A percentile compares a stretch with the other conserved stretches of the same genome.
Conservation (phyloP, 2,797 vertebrate species). For the Tragopan temminckii region DNA sequence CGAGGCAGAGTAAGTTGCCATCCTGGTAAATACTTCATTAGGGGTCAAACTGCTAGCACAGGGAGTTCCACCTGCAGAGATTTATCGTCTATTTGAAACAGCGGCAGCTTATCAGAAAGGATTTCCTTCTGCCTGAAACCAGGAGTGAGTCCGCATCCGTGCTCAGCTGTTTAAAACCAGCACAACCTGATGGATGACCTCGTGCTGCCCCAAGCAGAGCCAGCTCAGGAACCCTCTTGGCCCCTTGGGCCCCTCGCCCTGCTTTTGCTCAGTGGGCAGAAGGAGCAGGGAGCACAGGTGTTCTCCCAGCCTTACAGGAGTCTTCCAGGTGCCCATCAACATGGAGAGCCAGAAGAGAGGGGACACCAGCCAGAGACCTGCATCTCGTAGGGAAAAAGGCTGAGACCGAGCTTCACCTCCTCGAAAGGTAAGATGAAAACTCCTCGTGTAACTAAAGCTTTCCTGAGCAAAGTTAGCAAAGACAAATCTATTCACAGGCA, state of each 20-base stretch:
- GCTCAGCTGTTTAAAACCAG: not conserved
- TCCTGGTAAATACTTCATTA: constrained; percentile 56
- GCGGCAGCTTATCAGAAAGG: not conserved
- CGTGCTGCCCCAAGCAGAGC: not conserved
- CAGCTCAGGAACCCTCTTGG: not conserved
- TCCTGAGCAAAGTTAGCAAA: not conserved
- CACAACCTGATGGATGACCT: not conserved
- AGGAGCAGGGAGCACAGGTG: not conserved
- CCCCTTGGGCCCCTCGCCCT: fast-evolving
- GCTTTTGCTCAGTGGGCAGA: not conserved
- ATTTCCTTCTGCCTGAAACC: not conserved
- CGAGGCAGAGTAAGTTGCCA: constrained; percentile 23
- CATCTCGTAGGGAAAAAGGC: not conserved
- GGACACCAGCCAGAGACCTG: not conserved
- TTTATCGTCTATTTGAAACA: not conserved
- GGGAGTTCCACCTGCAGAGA: not conserved
- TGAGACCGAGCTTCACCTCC: not conserved
- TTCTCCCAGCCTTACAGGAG: not conserved
- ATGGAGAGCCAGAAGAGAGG: not conserved
- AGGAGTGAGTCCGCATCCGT: not conserved
- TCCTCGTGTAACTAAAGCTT: not conserved
- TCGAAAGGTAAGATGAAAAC: not conserved
- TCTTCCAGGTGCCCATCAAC: not conserved
- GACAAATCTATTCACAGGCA: not conserved
- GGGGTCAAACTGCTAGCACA: constrained; percentile 41